Base-by-base conservation (phyloP, 2,797 vertebrate species). In the Neosilurus mollespiculum region DNA sequence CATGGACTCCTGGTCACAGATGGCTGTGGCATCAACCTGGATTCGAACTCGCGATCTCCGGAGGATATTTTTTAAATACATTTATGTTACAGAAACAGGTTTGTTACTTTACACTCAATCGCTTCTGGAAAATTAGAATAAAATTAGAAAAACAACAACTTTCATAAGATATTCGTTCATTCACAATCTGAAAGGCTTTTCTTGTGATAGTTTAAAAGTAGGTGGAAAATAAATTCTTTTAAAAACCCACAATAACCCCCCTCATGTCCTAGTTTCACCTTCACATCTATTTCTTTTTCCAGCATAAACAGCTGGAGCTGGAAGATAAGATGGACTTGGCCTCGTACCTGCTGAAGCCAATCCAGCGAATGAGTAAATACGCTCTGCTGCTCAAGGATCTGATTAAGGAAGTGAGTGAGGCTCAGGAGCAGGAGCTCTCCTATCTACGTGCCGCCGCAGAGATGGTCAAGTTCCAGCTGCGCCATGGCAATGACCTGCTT, bases 291-390 rank as follows among this genome's bases (percentile, higher is more conserved):
- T 24, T 77, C 54, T 71, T 75, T 54, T 85, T 62, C 59, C 89
- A 96, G 95, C 92, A 87, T 83, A 96, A 96, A 90, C 95, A 96
- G 89, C 92, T 94, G 89, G 95, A 96, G 89, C 90, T 96, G 71
- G 95, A 94, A 6, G 95, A 96, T 90, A 92, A 94, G 90, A 96
- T 96, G 95, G 94, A 96, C 88, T 91, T 96, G 66, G 94, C 95
- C 0, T 96, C 95, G 1, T 93, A 92, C 81, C 89, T 93, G 37
- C 86, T 93, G 83, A 93, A 93, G 78, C 92, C 92, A 7, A 94
- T 96, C 87, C 95, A 96, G 91, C 93, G 95, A 82, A 96, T 96
- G 93, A 96, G 95, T 91, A 96, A 96, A 73, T 96, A 96, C 87
- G 94, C 93, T 82, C 93, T 96, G 67, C 92, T 96, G 80, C 93